Conservation (phyloP, 2,888 invertebrate genomes). For the Eupeodes latifasciatus region DNA sequence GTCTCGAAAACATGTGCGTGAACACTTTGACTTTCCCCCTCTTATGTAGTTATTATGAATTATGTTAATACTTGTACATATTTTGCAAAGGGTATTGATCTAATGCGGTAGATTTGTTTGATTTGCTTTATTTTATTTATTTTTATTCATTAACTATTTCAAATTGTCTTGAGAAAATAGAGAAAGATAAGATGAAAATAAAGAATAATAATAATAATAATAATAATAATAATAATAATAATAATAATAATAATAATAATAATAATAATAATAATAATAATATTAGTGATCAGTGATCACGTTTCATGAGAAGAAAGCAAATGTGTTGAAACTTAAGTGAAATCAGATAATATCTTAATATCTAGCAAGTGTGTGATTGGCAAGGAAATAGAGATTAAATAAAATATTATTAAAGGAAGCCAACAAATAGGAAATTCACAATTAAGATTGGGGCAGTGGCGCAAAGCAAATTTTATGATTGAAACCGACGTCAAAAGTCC, state of each 20-base stretch:
- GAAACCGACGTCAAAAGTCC: no score
- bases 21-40: not conserved
- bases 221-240: no score
- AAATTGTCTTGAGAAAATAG: constrained; percentile 57
- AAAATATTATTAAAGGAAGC: constrained; percentile 6
- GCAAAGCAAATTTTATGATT: not conserved
- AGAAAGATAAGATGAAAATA: no score
- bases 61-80: not conserved
- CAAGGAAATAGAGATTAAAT: constrained; percentile 29
- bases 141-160: constrained; percentile 40
- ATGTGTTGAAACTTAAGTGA: constrained; percentile 35
- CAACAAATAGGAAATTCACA: constrained; percentile 1
- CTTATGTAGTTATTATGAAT: not conserved
- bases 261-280: no score
- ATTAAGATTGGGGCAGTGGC: constrained; percentile 14
- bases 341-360: constrained; percentile 15
- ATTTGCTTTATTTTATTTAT: constrained; percentile 21
- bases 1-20: not conserved
- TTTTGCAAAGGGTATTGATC: constrained; percentile 61
- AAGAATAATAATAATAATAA: no score
- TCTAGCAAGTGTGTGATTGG: constrained; percentile 34
- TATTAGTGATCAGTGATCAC: constrained; percentile 54
- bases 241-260: no score
- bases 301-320: constrained; percentile 71
- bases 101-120: constrained; percentile 59